Evolutionary conservation across 2,888 invertebrate species (phyloP).

Genomic region (Machimus rusticus): DNA sequence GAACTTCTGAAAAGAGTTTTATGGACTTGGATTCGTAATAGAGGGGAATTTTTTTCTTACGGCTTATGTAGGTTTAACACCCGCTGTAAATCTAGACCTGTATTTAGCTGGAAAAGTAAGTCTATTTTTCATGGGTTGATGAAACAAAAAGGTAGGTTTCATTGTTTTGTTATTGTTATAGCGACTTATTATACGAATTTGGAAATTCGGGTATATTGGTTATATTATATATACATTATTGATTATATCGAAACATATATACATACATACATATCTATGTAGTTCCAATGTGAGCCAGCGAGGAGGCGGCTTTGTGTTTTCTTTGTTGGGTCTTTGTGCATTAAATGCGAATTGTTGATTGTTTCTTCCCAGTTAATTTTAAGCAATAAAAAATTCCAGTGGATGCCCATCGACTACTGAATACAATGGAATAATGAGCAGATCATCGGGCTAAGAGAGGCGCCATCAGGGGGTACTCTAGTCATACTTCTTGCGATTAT

Average conservation of each 20-base stretch:
- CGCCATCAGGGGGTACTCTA: neutral
- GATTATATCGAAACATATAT: neutral
- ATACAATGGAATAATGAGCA: constrained; percentile 40
- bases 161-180: no score
- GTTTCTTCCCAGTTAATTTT: neutral
- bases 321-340: neutral
- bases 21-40: no score
- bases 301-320: neutral
- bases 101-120: no score
- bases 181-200: neutral
- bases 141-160: no score
- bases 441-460: constrained; percentile 17
- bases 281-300: neutral
- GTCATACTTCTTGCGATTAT: neutral
- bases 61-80: no score
- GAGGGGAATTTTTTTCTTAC: no score
- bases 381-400: constrained; percentile 28
- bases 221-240: neutral
- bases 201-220: neutral
- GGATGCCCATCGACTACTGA: constrained; percentile 9
- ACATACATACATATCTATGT: no score
- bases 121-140: no score
- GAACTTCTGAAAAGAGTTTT: no score
- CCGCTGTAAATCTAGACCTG: no score
- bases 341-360: constrained; percentile 14